Evolutionary conservation across 2,888 invertebrate species (phyloP), one percentile per base, ranked within the genome.

Genomic region (Acleris emargana): DNA sequence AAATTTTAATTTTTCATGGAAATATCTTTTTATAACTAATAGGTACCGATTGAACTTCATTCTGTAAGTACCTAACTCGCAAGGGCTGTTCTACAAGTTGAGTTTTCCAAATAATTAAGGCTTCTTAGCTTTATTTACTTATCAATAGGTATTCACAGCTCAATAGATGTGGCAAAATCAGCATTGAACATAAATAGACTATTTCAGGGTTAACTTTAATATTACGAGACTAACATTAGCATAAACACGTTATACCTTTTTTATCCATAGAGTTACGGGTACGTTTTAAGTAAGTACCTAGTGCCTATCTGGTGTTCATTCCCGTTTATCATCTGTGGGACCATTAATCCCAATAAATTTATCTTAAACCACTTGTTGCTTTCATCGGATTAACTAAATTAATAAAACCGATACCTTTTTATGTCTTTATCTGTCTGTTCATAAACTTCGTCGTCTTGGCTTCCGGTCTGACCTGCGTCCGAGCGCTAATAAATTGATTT

Each of bases 361-460:
- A 64, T 54, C 38, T 58, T 17, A 63, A 63, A 58, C 53, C 18
- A 13, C 47, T 38, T 50, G 20, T 43, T 49, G 22, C 38, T 38
- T 38, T 38, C 38, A 38, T 38, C 38, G 38, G 38, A 38, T 38
- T 7, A 54, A 18, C 9, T 25, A 28, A 50, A 64, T 59, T 43
- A 59, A 64, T 59, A 43, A 18, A 50, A 54, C 54, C 50, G 4
- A n/a, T 45, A 38, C 45, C 17, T 59, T 60, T 64, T 64, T 55
- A 64, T 51, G 50, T 59, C 54, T 60, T 54, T 60, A 64, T 60
- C 59, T 43, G 60, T 60, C 59, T 43, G 60, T 55, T 45, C 32
- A 38, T 25, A 45, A 49, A 58, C 20, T 55, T 50, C 20, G 38
- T 49, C 54, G 53, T 42, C 28, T 16, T 55, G 49, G 25, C 55